A percentile compares a stretch with the other conserved stretches of the same genome.
Evolutionary conservation across 1,140 invertebrate genomes (phyloP).

Genomic region (Listronotus bonariensis): DNA sequence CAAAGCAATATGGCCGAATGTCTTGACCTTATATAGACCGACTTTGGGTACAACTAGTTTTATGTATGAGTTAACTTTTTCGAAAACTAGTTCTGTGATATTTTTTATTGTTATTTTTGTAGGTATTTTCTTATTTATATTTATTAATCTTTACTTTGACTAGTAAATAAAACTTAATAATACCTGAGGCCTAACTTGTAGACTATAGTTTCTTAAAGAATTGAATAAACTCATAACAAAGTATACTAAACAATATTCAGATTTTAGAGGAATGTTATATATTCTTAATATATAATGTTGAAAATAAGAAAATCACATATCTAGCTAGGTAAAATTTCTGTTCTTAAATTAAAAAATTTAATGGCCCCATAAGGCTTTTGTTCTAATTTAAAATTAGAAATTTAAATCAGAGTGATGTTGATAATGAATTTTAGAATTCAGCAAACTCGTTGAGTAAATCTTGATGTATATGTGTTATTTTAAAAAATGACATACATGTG

Average conservation of each 20-base stretch:
- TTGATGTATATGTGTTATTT: too few relatives aligned
- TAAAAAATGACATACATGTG: too few relatives aligned
- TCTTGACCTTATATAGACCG: too few relatives aligned
- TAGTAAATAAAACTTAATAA: slow-evolving; percentile 9
- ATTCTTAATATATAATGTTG: slow-evolving; percentile 8
- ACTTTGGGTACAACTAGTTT: too few relatives aligned
- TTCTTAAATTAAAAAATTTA: too few relatives aligned
- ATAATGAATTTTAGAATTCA: too few relatives aligned
- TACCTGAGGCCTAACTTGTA: slow-evolving; percentile 16
- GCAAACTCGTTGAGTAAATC: too few relatives aligned
- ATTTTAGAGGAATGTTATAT: slow-evolving; percentile 11
- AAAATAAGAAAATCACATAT: slow-evolving; percentile 9
- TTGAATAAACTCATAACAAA: slow-evolving; percentile 12
- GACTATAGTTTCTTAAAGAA: slow-evolving; percentile 4
- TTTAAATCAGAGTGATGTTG: too few relatives aligned
- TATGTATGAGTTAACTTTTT: too few relatives aligned
- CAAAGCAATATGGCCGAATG: too few relatives aligned
- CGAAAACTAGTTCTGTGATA: slow-evolving; percentile 12
- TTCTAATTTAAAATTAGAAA: too few relatives aligned
- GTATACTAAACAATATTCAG: slow-evolving; percentile 17
- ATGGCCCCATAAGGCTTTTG: too few relatives aligned
- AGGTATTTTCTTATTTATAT: background rate
- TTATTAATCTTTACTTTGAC: background rate
- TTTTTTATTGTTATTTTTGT: slow-evolving; percentile 5
- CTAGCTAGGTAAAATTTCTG: background rate